Evolutionary conservation across 1,140 invertebrate species (phyloP), one percentile per base, ranked within the genome.

Genomic region (Goniozus legneri): DNA sequence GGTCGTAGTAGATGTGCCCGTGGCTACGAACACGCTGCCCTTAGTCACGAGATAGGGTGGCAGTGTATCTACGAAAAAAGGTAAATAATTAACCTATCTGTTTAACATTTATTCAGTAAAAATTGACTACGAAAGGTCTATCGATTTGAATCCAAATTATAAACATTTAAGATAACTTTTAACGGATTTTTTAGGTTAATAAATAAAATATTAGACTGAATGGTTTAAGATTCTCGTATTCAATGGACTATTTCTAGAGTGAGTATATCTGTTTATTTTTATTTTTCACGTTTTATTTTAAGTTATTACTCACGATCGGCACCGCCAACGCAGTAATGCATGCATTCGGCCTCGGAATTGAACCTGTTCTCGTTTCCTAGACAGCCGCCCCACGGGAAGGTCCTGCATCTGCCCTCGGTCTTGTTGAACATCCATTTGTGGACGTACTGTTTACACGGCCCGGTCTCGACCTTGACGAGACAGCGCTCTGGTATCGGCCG

Each of bases 351-450:
- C 69, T 87, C 84, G 12, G 81, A 83, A 54, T 84, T 80, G 69
- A 92, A 92, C 47, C 86, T 78, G 73, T 92, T 92, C 44, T 82
- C 79, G 36, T 90, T 91, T 16, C 86, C 88, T 32, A 81, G 77
- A 64, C 89, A 91, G 20, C 88, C 88, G 35, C 87, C 85, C 76
- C 86, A 92, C 16, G 80, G 77, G 60, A 92, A 93, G 38, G 79
- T 80, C 37, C 71, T 75, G 70, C 90, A 93, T 15, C 78, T 78
- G 33, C 79, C 73, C 42, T 77, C 79, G 3, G 79, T 75, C 33
- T 84, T 80, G 66, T 85, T 85, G 70, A 84, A 91, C 46, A 84
- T 85, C 79, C 87, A 85, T 65, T 86, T 86, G 61, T 82, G 79
- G 6, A 85, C 73, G 54, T 79, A 81, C 37, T 82, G 79, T 43